Percentiles rank a stretch among this genome's conserved stretches.
These are phyloP conservation scores for Corythornis madagascariensis DNA, from an alignment of 2,113 vertebrate species.

Conservation along the genomic window DNA sequence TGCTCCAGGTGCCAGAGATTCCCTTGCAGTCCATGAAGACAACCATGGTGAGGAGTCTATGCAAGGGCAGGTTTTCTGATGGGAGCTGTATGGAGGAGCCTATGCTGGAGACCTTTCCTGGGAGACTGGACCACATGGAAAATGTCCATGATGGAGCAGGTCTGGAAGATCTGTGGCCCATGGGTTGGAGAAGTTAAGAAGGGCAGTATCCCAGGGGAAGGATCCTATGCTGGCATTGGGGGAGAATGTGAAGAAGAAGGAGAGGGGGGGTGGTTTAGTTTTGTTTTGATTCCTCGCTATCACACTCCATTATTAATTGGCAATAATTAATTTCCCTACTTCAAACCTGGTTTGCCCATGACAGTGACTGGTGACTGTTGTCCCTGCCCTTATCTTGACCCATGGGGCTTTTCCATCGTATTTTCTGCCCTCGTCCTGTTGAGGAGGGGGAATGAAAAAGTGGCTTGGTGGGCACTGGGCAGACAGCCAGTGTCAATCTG, in stretches of 20 bases:
- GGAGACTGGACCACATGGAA: not conserved
- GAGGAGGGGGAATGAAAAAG: not conserved
- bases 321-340: not conserved
- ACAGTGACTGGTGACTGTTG: rapidly evolving
- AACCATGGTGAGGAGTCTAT: not conserved
- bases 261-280: not conserved
- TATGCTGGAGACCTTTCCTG: not conserved
- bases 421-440: not conserved
- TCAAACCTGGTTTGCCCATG: rapidly evolving
- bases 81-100: not conserved
- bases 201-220: too few species aligned
- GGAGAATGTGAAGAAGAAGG: too few species aligned
- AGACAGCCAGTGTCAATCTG: not conserved
- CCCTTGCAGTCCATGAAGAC: not conserved
- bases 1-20: not conserved
- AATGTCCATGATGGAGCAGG: not conserved
- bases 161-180: not conserved
- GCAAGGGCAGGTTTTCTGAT: not conserved
- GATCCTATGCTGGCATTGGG: too few species aligned
- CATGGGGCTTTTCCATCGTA: not conserved
- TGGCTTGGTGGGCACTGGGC: not conserved
- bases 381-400: not conserved
- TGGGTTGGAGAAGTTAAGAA: not conserved
- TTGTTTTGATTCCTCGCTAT: not conserved
- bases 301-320: not conserved